Evolutionary conservation across 2,113 vertebrate genomes (phyloP).

Genomic region (Gambusia affinis): DNA sequence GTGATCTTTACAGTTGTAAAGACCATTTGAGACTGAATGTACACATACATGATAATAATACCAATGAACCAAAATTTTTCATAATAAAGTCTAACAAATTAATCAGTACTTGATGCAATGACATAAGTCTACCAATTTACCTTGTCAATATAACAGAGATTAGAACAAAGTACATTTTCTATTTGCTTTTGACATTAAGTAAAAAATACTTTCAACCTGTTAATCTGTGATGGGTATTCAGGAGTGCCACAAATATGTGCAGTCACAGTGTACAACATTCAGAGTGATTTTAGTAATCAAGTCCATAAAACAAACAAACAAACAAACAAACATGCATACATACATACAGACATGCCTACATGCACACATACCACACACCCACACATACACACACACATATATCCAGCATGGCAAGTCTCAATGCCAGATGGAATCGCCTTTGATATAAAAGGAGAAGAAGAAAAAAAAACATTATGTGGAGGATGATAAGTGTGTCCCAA

Average conservation of each 20-base stretch:
- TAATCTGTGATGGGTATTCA: constrained; percentile 22
- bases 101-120: neutral
- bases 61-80: neutral
- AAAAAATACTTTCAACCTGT: constrained; percentile 13
- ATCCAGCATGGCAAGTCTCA: constrained; percentile 11
- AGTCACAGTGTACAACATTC: neutral
- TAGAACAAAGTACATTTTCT: constrained; percentile 1
- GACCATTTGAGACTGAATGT: neutral
- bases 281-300: too few relatives aligned
- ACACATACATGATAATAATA: neutral
- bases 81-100: constrained; percentile 1
- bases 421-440: constrained; percentile 17
- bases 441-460: constrained; percentile 22
- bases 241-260: constrained; percentile 26
- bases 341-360: too few relatives aligned
- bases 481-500: constrained; percentile 21
- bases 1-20: constrained; percentile 19
- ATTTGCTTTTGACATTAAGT: constrained; percentile 1
- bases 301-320: too few relatives aligned
- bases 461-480: constrained; percentile 31
- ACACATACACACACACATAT: too few relatives aligned
- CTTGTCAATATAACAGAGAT: constrained; percentile 12
- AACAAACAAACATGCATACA: too few relatives aligned
- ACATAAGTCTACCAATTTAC: constrained; percentile 11
- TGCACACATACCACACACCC: too few relatives aligned